phyloP scores from a whole-genome alignment of 37 sponge, comb jelly and placozoan species.

The Spongia lamella region DNA sequence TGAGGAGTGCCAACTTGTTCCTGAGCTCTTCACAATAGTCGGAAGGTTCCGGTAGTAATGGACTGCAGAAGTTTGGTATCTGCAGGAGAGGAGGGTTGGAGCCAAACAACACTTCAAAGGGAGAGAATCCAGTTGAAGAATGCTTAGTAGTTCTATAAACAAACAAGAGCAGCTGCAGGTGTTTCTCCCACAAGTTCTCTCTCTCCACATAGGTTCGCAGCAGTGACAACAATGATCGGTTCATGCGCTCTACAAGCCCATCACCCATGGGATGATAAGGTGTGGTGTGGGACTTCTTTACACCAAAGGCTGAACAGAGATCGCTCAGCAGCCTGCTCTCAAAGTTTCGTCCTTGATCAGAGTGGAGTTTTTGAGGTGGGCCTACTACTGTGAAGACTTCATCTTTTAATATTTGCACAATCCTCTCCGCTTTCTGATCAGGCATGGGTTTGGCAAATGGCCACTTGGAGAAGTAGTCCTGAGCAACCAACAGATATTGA shows the following conservation, averaged over 20 bases:
- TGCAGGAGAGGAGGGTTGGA: slow-evolving; percentile 13
- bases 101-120: slow-evolving; percentile 2
- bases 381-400: background rate
- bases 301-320: background rate
- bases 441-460: background rate
- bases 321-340: background rate
- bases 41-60: background rate
- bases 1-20: background rate
- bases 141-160: slow-evolving; percentile 9
- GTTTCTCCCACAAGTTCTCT: no score
- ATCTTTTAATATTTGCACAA: no score
- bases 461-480: slow-evolving; percentile 1
- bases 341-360: no score
- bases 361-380: background rate
- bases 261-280: no score
- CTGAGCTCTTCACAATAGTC: background rate
- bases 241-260: no score
- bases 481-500: no score
- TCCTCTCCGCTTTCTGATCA: no score
- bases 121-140: slow-evolving; percentile 9
- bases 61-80: background rate
- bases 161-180: slow-evolving; percentile 8
- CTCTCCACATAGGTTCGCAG: background rate
- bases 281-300: no score
- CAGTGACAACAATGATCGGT: no score